Evolutionary conservation across 2,797 vertebrate species (phyloP).

Genomic region (Anniella stebbinsi): DNA sequence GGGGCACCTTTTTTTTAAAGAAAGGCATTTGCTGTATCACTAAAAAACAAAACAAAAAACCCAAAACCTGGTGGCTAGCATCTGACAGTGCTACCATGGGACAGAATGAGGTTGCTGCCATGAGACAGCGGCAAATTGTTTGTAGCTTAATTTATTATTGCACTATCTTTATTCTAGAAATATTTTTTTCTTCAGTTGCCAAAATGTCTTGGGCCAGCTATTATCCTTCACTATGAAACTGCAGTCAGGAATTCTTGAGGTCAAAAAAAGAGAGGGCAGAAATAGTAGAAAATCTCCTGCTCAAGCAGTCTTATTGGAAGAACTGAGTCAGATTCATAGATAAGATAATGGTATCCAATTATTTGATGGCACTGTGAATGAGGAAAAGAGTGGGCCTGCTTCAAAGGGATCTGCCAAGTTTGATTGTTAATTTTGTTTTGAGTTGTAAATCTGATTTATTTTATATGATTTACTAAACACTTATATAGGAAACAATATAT

Average conservation of each 20-base stretch:
- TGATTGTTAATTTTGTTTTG: conserved; percentile 73
- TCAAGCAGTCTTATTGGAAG: background rate
- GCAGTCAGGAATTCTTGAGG: background rate
- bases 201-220: background rate
- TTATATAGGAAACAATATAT: conserved; percentile 32
- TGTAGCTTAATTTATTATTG: background rate
- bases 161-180: background rate
- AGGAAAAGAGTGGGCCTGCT: conserved; percentile 63
- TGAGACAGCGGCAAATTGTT: background rate
- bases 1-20: background rate
- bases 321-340: conserved; percentile 10
- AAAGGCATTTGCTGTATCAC: background rate
- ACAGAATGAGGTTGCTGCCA: background rate
- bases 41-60: background rate
- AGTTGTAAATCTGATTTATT: conserved; percentile 65
- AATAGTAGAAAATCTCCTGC: background rate
- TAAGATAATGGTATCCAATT: background rate
- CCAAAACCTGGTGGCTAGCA: background rate
- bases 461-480: conserved; percentile 69
- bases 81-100: background rate
- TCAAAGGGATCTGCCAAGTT: conserved; percentile 62
- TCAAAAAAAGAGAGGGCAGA: background rate
- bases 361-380: background rate
- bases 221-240: background rate
- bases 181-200: background rate